Conservation (phyloP, 2,113 vertebrate species). For the Gracilinanus agilis region DNA sequence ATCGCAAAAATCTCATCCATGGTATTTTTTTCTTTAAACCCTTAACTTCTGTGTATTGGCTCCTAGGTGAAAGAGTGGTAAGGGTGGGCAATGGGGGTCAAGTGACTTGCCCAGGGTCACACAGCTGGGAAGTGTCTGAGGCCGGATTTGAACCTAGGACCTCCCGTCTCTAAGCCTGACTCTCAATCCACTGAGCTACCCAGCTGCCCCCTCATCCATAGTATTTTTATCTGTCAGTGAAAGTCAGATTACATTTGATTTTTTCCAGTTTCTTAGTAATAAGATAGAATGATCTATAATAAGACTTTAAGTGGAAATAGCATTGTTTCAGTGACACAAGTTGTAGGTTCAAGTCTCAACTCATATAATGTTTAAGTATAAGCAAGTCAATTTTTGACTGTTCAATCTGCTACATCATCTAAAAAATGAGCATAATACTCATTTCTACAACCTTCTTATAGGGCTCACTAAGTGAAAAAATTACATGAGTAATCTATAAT, state of each 20-base stretch:
- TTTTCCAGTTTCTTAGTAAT: slow-evolving; percentile 41
- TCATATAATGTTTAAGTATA: neutral
- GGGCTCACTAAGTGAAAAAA: neutral
- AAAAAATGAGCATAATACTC: neutral
- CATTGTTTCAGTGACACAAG: neutral
- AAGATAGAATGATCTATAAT: neutral
- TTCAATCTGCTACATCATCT: neutral
- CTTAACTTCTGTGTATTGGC: too few species aligned
- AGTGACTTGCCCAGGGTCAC: too few species aligned
- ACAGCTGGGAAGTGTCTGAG: too few species aligned
- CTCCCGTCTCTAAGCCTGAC: too few species aligned
- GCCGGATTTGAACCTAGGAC: too few species aligned
- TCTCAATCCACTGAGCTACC: too few species aligned
- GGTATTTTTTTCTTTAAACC: too few species aligned
- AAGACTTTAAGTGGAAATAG: neutral
- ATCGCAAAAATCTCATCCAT: neutral
- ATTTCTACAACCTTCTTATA: neutral
- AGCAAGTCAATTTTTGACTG: neutral
- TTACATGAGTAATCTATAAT: neutral
- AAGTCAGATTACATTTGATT: slow-evolving; percentile 69
- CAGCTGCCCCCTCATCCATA: too few species aligned
- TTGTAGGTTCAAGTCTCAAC: neutral
- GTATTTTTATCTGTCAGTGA: slow-evolving; percentile 24
- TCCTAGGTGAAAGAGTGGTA: too few species aligned
- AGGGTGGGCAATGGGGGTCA: too few species aligned